Evolutionary conservation across 2,113 vertebrate genomes (phyloP), one percentile per base, ranked within the genome.

Genomic region (Apistogramma diplotaenia): DNA sequence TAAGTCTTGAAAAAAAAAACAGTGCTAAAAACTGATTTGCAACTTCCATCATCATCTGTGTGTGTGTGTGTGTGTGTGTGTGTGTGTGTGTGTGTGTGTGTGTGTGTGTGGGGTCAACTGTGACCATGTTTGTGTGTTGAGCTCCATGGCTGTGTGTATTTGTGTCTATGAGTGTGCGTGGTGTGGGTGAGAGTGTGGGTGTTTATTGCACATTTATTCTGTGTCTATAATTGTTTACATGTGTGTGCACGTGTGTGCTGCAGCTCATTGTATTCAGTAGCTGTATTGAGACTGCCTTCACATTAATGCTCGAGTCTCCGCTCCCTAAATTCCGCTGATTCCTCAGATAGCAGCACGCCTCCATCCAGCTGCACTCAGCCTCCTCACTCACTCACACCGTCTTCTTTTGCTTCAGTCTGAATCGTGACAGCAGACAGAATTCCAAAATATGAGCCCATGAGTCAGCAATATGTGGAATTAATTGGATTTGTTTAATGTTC

Each of bases 281-380:
- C 54, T 37, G 75, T 21, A 73, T 46, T 59, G 51, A 80, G 43
- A 43, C 25, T 43, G 49, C 54, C 56, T 46, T 82, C 40, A 67
- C 57, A 57, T 62, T 55, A 70, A 67, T 49, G 43, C 62, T 70
- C 49, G 23, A 29, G 23, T 79, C 56, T 58, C 46, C 27, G 8
- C 56, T 82, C 73, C 51, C 31, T 62, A 74, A 77, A 74, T 81
- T 77, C 76, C 3, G 54, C n/a, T 73, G 77, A 71, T 86, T 82
- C 65, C 74, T 79, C 40, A 65, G 62, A 81, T 43, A 80, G 82
- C 74, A 58, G 46, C 19, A 25, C 27, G 33, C 56, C 56, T 74
- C 25, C 65, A 43, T 72, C 49, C 35, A 75, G 58, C 75, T 56
- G 57, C 57, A 62, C 12, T 62, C 49, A 74, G 23, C 37, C 62